Evolutionary conservation across 1,140 invertebrate genomes (phyloP).

Genomic region (Hylaeus anthracinus): DNA sequence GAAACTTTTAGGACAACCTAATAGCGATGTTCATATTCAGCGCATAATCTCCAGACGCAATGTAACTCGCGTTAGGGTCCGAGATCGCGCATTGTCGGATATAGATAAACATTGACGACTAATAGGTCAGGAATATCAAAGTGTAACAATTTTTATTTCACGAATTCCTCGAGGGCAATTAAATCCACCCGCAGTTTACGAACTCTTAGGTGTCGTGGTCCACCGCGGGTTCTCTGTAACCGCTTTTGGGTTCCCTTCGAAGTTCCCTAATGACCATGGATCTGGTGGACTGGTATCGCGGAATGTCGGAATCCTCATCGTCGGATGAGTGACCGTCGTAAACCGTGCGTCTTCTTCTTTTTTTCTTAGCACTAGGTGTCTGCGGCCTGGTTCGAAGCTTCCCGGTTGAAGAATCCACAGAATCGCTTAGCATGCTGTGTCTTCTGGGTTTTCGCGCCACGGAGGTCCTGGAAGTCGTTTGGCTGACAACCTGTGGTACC

Average conservation of each 20-base stretch:
- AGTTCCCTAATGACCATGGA: conserved; percentile 67
- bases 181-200: background rate
- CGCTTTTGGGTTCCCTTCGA: conserved; percentile 67
- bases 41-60: too few relatives aligned
- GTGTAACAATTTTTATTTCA: conserved; percentile 4
- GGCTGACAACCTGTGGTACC: background rate
- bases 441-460: conserved; percentile 13
- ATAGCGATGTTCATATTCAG: too few relatives aligned
- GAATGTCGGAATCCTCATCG: conserved; percentile 77
- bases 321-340: conserved; percentile 71
- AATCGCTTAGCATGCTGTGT: conserved; percentile 41
- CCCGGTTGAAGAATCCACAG: conserved; percentile 50
- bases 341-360: conserved; percentile 48
- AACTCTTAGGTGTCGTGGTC: conserved; percentile 46
- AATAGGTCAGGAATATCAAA: conserved; percentile 1
- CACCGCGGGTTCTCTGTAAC: conserved; percentile 44
- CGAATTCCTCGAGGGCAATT: too few relatives aligned
- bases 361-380: conserved; percentile 67
- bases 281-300: conserved; percentile 22
- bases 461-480: conserved; percentile 16
- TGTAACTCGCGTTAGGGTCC: too few relatives aligned
- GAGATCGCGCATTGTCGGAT: too few relatives aligned
- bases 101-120: too few relatives aligned
- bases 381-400: conserved; percentile 59
- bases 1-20: too few relatives aligned